These are phyloP conservation scores for Tetragnatha montana DNA, from an alignment of 2,888 invertebrate species.

Conservation along the genomic window DNA sequence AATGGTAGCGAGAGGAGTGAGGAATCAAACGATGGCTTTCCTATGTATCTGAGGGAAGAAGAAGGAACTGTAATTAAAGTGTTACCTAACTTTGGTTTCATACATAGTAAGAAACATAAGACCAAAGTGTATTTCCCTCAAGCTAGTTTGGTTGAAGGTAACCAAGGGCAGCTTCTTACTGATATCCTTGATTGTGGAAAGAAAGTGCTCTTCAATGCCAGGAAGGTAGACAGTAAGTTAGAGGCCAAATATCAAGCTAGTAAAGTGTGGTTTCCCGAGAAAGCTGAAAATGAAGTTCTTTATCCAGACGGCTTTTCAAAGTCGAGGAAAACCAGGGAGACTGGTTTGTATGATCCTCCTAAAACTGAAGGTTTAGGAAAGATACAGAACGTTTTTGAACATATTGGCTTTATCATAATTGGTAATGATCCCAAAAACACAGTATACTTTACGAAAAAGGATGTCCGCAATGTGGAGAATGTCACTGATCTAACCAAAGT, in stretches of 20 bases:
- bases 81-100: conserved; percentile 51
- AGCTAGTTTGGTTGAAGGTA: conserved; percentile 13
- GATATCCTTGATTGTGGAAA: conserved; percentile 14
- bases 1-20: background rate
- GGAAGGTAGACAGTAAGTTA: conserved; percentile 9
- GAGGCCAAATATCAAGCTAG: conserved; percentile 51
- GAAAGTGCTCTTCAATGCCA: conserved; percentile 46
- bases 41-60: conserved; percentile 7
- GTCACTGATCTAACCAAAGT: conserved; percentile 50
- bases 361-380: conserved; percentile 29
- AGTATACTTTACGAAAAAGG: conserved; percentile 54
- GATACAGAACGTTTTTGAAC: conserved; percentile 53
- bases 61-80: conserved; percentile 47
- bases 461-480: conserved; percentile 42
- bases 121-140: conserved; percentile 54
- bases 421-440: conserved; percentile 22
- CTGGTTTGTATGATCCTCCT: conserved; percentile 43
- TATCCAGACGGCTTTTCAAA: conserved; percentile 19
- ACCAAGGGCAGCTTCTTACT: conserved; percentile 16
- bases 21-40: conserved; percentile 1
- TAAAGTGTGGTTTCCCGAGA: conserved; percentile 41
- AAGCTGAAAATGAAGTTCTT: conserved; percentile 26
- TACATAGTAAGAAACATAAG: conserved; percentile 44
- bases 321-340: conserved; percentile 42
- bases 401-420: conserved; percentile 51